A percentile compares a stretch with the other conserved stretches of the same genome.
These are phyloP conservation scores for Netelia virgata DNA, from an alignment of 2,888 invertebrate species.

Conservation along the genomic window DNA sequence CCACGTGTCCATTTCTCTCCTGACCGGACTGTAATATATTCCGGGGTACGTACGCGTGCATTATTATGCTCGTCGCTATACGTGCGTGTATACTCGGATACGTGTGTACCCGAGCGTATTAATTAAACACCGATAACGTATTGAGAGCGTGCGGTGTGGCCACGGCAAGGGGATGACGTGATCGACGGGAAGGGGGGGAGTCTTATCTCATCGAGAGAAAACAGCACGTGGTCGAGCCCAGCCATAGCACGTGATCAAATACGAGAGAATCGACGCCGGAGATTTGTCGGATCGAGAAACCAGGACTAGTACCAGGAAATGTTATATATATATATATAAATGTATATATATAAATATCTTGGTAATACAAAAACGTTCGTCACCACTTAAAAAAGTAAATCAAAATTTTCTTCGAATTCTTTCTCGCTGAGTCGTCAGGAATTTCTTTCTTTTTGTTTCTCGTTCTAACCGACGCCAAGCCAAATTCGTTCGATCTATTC, in stretches of 20 bases:
- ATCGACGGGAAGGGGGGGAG: not conserved
- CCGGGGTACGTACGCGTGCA: not conserved
- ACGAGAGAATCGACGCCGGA: constrained; percentile 42
- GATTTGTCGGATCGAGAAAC: constrained; percentile 33
- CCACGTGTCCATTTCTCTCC: not conserved
- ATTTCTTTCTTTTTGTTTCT: not conserved
- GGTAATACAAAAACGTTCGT: not conserved
- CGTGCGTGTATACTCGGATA: constrained; percentile 8
- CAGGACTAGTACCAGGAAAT: constrained; percentile 21
- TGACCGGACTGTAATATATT: not conserved
- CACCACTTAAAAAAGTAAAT: constrained; percentile 1
- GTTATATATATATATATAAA: constrained; percentile 7
- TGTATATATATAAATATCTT: not conserved
- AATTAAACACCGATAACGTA: constrained; percentile 67
- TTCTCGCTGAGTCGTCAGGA: constrained; percentile 21
- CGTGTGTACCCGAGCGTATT: constrained; percentile 53
- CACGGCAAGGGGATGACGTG: not conserved
- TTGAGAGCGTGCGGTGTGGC: constrained; percentile 43
- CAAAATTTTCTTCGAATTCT: constrained; percentile 35
- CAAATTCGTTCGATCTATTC: not conserved
- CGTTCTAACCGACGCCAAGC: not conserved
- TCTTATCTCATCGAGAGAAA: constrained; percentile 62
- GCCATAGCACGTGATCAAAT: constrained; percentile 55
- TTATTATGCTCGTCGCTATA: constrained; percentile 17
- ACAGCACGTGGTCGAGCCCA: constrained; percentile 55